Conservation (phyloP, 2,888 invertebrate genomes). For the Bhutanitis thaidina region DNA sequence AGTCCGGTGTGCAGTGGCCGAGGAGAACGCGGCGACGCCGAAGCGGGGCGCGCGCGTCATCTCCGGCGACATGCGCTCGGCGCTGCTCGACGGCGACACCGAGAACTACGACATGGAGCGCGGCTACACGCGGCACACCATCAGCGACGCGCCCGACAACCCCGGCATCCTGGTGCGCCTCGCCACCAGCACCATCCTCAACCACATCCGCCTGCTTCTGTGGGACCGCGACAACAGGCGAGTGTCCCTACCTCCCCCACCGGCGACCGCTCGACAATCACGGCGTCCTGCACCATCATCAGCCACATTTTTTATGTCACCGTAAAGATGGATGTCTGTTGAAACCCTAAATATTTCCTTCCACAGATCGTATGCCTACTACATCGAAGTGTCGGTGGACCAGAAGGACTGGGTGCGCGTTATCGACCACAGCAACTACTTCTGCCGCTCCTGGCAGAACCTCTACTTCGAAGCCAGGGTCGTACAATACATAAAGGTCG, state of each 20-base stretch:
- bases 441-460: conserved; percentile 98
- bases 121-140: conserved; percentile 93
- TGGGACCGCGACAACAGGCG: conserved; percentile 95
- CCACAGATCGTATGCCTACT: conserved; percentile 90
- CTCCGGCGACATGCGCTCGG: conserved; percentile 93
- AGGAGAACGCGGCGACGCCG: conserved; percentile 94
- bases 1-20: conserved; percentile 88
- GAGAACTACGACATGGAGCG: conserved; percentile 95
- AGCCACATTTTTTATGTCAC: conserved; percentile 84
- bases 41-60: conserved; percentile 92
- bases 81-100: conserved; percentile 93
- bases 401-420: conserved; percentile 96
- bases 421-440: conserved; percentile 94
- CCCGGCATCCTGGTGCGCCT: conserved; percentile 91
- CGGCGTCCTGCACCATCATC: conserved; percentile 89
- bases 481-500: conserved; percentile 89
- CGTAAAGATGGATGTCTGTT: too few relatives aligned
- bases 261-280: conserved; percentile 88
- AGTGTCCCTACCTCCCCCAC: conserved; percentile 71
- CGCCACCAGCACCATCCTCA: conserved; percentile 92
- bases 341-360: too few relatives aligned
- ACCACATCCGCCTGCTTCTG: conserved; percentile 93
- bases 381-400: conserved; percentile 96
- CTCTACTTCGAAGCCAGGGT: conserved; percentile 95
- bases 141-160: conserved; percentile 85